Base-by-base conservation (phyloP, 1,140 invertebrate genomes). In the Drosophila suzukii region DNA sequence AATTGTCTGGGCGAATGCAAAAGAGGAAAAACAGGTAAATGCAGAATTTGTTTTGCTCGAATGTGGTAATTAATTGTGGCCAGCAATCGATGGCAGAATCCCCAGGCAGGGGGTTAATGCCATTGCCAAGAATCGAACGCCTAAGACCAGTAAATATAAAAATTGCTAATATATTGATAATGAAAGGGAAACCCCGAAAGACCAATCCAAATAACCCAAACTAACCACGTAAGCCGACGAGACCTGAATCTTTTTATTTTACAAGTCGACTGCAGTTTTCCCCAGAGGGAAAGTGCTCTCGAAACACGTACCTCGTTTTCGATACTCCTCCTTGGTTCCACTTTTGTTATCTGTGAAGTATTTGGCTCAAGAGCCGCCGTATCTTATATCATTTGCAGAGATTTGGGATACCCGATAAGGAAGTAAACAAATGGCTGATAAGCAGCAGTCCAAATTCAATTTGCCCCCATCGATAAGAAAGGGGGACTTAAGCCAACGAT, bases 21-120 rank as follows among this genome's bases (percentile, higher is more conserved):
- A 85, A 86, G 82, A 86, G 75, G 82, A 86, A 77, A 86, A 86
- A 86, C 82, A 86, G 82, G 82, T 86, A 86, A 86, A 88, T 86
- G 82, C 82, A 86, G 82, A 81, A 75, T 79, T 75, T 77, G 59
- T 71, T 71, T 71, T 71, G 36, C 30, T 49, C 59, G 57, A 71
- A 78, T 78, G 70, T 75, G 75, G 63, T 75, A 75, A 75, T 88
- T 88, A 78, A 82, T 82, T 86, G 75, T 70, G 78, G 66, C 56
- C 58, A 81, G 50, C 58, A 61, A 57, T 38, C 70, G 66, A 57
- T 71, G 67, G 67, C 66, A 34, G 24, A 70, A 44, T 56, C 20
- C 66, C 15, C 59, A n/a, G 10, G 13, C 38, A 51, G 38, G 67
- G 47, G 80, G 75, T 68, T 62, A 84, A 66, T 83, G 75, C 60